Percentiles rank a stretch among this genome's conserved stretches.
Conservation (phyloP, 2,797 vertebrate genomes). For the Sandelia bainsii region DNA sequence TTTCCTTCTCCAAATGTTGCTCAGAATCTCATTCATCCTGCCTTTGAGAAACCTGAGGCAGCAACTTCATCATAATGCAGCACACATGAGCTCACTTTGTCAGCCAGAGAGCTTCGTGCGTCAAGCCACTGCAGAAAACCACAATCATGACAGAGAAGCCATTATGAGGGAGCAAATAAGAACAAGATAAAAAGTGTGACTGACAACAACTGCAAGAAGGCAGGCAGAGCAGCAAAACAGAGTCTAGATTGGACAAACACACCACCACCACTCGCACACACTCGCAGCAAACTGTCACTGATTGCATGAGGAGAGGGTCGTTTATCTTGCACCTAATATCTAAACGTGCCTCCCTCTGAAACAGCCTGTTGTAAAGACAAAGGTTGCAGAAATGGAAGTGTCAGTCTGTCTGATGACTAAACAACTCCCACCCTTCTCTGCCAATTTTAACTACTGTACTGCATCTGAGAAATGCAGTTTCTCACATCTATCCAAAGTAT, state of each 20-base stretch:
- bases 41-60: constrained; percentile 36
- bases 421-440: constrained; percentile 49
- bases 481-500: constrained; percentile 22
- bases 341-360: constrained; percentile 45
- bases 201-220: constrained; percentile 52
- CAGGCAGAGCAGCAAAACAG: constrained; percentile 43
- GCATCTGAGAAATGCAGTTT: constrained; percentile 28
- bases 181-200: constrained; percentile 59
- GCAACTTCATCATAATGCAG: constrained; percentile 74
- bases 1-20: background rate
- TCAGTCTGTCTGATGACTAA: constrained; percentile 63
- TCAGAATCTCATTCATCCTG: constrained; percentile 14
- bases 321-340: constrained; percentile 63
- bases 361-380: constrained; percentile 57
- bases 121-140: constrained; percentile 72
- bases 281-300: constrained; percentile 55
- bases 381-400: constrained; percentile 64
- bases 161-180: constrained; percentile 68
- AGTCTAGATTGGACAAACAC: constrained; percentile 37
- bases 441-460: constrained; percentile 30
- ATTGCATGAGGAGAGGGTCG: constrained; percentile 48
- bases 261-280: constrained; percentile 18
- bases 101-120: constrained; percentile 60
- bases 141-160: constrained; percentile 72
- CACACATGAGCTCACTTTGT: constrained; percentile 68